Base-by-base conservation (phyloP, 2,888 invertebrate species). In the Perizoma flavofasciatum region DNA sequence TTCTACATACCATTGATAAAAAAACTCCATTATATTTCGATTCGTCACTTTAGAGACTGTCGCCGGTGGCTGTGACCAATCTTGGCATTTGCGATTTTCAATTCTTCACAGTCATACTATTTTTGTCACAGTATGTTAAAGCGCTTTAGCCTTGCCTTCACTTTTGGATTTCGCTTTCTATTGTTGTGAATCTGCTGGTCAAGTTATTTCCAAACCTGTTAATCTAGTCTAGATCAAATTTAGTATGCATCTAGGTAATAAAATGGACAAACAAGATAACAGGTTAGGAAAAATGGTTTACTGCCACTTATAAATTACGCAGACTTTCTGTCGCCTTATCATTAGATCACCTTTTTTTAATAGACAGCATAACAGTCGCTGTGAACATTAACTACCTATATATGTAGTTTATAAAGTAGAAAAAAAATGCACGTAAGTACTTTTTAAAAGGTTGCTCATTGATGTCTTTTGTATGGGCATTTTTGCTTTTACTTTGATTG, bases 131-230 rank as follows among this genome's bases (percentile, higher is more conserved):
- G 54, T 11, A 50, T 63, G 67, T 70, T 77, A 81, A 71, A 77
- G 85, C 77, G 81, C 83, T 73, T 82, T 85, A 71, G 84, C 83
- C 83, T 77, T 74, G 44, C 44, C 6, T 41, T 41, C 48, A 69
- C 63, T 59, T 46, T 54, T 49, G 33, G 34, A 73, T 79, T 84
- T 83, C 81, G 72, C 83, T 88, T 87, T 86, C 85, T 77, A 79
- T 78, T 74, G 73, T 74, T 34, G 48, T 51, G 46, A 45, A 48
- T 49, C 11, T 48, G 11, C 37, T 51, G 11, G 32, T 58, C 35
- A 11, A 11, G 35, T 49, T 52, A 22, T 22, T 7, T 8, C 33
- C 32, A 41, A 50, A 49, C 54, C 43, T 49, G 53, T 50, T 41
- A 9, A 40, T 44, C 34, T 40, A 49, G 55, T 54, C 48, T 11